These are phyloP conservation scores for Sylvilagus bachmani DNA, from an alignment of 2,113 vertebrate genomes.

Conservation along the genomic window DNA sequence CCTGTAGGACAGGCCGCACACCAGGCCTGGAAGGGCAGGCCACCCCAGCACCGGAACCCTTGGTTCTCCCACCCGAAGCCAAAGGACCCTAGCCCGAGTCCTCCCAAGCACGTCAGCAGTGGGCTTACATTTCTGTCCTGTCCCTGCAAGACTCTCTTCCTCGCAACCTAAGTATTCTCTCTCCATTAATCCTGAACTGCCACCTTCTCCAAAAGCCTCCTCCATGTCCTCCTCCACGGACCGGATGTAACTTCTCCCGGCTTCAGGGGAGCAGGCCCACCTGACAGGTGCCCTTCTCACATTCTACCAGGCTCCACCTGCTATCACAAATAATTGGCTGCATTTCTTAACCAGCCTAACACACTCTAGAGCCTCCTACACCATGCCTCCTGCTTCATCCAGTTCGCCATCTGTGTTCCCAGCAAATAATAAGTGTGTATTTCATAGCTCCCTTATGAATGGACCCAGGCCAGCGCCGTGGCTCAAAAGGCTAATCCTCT, in stretches of 20 bases:
- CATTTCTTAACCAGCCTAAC: neutral
- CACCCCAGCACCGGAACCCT: neutral
- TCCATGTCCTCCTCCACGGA: neutral
- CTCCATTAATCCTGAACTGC: neutral
- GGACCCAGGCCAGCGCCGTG: too few species aligned
- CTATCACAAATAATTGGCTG: neutral
- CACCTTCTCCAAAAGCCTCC: neutral
- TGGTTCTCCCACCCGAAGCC: neutral
- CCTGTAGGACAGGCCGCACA: too few species aligned
- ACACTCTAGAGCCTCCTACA: neutral
- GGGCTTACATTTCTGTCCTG: neutral
- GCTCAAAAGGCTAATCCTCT: too few species aligned
- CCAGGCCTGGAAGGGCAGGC: neutral
- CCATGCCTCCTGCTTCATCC: neutral
- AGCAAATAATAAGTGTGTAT: neutral
- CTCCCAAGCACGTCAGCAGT: neutral
- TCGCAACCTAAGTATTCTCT: neutral
- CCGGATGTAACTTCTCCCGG: neutral
- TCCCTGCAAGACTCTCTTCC: neutral
- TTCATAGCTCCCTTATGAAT: conserved; percentile 8
- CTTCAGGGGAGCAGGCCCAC: neutral
- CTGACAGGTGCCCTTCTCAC: neutral
- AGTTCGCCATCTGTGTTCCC: neutral
- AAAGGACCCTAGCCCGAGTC: neutral
- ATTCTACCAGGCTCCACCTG: neutral